Percentiles rank a stretch among this genome's conserved stretches.
Conservation (phyloP, 2,797 vertebrate genomes). For the Gallinago stenura region DNA sequence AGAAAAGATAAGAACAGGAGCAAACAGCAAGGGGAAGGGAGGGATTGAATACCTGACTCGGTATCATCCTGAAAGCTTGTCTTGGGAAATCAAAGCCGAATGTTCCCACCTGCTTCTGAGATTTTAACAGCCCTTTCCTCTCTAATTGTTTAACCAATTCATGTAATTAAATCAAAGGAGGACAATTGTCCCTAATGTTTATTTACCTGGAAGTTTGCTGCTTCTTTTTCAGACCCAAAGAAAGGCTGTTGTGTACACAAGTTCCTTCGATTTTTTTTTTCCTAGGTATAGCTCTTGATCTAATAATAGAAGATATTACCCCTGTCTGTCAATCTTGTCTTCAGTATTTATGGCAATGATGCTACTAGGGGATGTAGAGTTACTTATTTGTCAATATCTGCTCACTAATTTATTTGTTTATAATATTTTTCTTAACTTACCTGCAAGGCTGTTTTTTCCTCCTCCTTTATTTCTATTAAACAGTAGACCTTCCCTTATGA, state of each 20-base stretch:
- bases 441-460: neutral
- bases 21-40: neutral
- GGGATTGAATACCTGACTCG: neutral
- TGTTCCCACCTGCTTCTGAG: constrained; percentile 28
- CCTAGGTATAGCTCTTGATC: neutral
- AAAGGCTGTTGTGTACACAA: neutral
- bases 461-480: neutral
- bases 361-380: neutral
- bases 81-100: constrained; percentile 46
- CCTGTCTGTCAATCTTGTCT: neutral
- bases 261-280: neutral
- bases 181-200: neutral
- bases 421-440: constrained; percentile 8
- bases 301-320: constrained; percentile 2
- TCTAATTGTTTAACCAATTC: constrained; percentile 1
- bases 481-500: neutral
- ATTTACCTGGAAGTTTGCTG: neutral
- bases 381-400: constrained; percentile 40
- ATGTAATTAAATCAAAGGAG: constrained; percentile 17
- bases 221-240: neutral
- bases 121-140: neutral
- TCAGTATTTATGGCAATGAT: constrained; percentile 9
- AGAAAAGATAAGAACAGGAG: neutral
- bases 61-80: neutral
- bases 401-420: constrained; percentile 17